Evolutionary conservation across 2,113 vertebrate genomes (phyloP), one percentile per base, ranked within the genome.

Genomic region (Osmerus mordax): DNA sequence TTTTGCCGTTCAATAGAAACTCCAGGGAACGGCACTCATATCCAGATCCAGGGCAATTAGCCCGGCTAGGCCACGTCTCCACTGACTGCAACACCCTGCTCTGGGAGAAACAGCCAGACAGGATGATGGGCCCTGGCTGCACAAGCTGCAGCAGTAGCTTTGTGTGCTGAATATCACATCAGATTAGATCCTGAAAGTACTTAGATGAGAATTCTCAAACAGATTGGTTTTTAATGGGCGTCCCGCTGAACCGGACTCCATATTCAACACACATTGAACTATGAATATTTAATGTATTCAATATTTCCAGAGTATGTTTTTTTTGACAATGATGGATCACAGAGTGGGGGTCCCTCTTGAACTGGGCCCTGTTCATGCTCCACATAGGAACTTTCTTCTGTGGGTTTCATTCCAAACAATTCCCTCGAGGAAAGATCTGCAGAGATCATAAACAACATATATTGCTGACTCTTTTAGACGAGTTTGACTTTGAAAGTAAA

Each of bases 41-140:
- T n/a, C 36, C 54, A 65, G 70, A 86, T 66, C 69, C 75, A 67
- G 70, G 70, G 74, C 87, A 86, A 87, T 86, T 84, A 87, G n/a
- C 64, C 28, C 21, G 58, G 62, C 29, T 29, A 75, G 74, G 74
- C 74, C 47, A 51, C 63, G 25, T 79, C 71, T 81, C 66, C 28
- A 12, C 72, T 76, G 29, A n/a, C 67, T 52, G 32, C 13, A n/a
- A 25, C 0, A 9, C 41, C 41, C 41, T 47, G 67, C 15, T 68
- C 62, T 14, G 53, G 32, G 52, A 61, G n/a, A 7, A 6, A 21
- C 28, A 18, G 12, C 9, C 2, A 41, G 36, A 18, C 68, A 78
- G 25, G 55, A 63, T 51, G 67, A 53, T 3, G 28, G 51, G 9
- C 0, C 41, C 63, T 6, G 69, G 16, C 28, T 7, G 16, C 53